phyloP scores from a whole-genome alignment of 2,888 invertebrate species.

The Trissolcus brochymenae region DNA sequence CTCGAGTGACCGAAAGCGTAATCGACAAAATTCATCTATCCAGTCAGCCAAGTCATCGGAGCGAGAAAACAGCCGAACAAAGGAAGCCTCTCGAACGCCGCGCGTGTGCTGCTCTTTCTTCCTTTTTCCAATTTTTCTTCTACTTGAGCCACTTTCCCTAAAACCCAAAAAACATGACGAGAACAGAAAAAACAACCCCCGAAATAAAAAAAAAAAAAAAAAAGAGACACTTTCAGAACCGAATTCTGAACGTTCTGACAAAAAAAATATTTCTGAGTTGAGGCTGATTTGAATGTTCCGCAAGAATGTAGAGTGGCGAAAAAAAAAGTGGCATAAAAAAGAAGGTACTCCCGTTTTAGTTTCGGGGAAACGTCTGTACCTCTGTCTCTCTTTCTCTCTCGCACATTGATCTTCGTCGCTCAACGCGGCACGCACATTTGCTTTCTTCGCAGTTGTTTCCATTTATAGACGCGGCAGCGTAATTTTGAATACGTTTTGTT shows the following conservation, averaged over 20 bases:
- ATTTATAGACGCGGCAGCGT: slow-evolving; percentile 52
- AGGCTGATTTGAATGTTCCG: slow-evolving; percentile 24
- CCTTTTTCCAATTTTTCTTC: slow-evolving; percentile 17
- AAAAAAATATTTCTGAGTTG: slow-evolving; percentile 1
- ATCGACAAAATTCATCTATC: slow-evolving; percentile 42
- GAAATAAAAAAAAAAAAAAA: not conserved
- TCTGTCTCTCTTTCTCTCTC: slow-evolving; percentile 4
- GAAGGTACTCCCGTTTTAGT: slow-evolving; percentile 46
- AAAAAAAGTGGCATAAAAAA: slow-evolving; percentile 29
- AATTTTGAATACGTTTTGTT: slow-evolving; percentile 50
- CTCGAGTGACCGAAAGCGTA: slow-evolving; percentile 39
- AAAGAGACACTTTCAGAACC: not conserved
- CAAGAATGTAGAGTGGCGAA: slow-evolving; percentile 20
- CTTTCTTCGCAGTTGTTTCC: slow-evolving; percentile 49
- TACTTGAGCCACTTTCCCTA: not conserved
- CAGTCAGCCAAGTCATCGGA: slow-evolving; percentile 28
- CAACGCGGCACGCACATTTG: slow-evolving; percentile 25
- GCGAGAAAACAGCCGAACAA: slow-evolving; percentile 46
- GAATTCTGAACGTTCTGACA: too few relatives aligned
- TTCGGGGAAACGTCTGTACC: slow-evolving; percentile 39
- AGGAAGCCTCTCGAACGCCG: slow-evolving; percentile 13
- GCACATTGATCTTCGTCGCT: slow-evolving; percentile 26
- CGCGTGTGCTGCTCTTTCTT: slow-evolving; percentile 15
- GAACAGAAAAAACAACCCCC: not conserved
- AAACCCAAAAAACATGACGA: not conserved